A percentile compares a stretch with the other conserved stretches of the same genome.
phyloP scores from a whole-genome alignment of 2,888 invertebrate genomes.

The Diarsia rubi region DNA sequence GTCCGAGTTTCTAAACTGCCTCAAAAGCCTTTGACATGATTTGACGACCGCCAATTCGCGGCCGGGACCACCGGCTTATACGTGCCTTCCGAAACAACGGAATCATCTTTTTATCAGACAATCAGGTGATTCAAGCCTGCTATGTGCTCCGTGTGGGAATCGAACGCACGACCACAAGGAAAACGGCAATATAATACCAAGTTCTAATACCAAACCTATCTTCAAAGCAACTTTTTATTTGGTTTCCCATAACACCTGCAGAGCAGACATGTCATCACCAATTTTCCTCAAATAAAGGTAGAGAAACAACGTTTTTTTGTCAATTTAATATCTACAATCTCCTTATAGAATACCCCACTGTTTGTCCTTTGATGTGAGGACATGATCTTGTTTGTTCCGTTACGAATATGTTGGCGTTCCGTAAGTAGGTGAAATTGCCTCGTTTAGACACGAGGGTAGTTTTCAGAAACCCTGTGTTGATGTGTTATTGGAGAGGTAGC shows the following conservation, averaged over 20 bases:
- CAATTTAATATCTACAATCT: constrained; percentile 23
- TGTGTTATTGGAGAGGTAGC: constrained; percentile 24
- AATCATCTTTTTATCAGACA: no score
- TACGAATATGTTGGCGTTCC: constrained; percentile 51
- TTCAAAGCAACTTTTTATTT: not conserved
- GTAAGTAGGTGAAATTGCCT: constrained; percentile 59
- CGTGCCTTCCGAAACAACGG: no score
- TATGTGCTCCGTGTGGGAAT: no score
- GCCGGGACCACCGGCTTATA: no score
- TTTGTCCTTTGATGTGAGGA: constrained; percentile 59
- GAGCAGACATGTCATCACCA: constrained; percentile 3
- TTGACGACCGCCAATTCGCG: no score
- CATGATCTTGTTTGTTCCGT: constrained; percentile 66
- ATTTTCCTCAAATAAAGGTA: constrained; percentile 21
- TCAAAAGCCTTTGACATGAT: no score
- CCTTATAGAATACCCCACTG: not conserved
- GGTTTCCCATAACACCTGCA: not conserved
- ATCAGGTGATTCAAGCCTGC: no score
- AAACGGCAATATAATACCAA: not conserved
- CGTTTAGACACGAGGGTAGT: constrained; percentile 28
- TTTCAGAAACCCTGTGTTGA: constrained; percentile 10
- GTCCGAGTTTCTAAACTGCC: no score
- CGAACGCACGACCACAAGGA: no score
- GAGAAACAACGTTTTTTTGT: constrained; percentile 9
- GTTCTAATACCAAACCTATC: not conserved